These are phyloP conservation scores for Sphaeridia pumilis DNA, from an alignment of 2,888 invertebrate species.

Conservation along the genomic window DNA sequence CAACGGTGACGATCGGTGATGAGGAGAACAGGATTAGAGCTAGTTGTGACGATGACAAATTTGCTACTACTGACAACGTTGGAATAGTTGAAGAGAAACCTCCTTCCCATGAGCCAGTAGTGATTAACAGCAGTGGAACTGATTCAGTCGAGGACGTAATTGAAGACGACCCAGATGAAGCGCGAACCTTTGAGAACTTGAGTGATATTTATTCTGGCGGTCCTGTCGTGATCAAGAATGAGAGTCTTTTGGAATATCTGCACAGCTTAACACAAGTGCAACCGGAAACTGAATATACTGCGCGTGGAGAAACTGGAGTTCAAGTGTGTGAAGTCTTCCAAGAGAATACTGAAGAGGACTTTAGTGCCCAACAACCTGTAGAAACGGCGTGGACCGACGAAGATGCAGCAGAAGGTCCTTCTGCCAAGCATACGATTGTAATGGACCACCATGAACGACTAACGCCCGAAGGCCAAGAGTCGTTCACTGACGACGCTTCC, in stretches of 20 bases:
- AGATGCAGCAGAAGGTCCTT: background rate
- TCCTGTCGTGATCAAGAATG: background rate
- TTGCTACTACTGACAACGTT: background rate
- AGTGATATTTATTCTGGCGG: background rate
- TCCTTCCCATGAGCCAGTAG: background rate
- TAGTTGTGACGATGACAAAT: background rate
- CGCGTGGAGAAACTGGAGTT: background rate
- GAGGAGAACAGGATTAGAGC: no score
- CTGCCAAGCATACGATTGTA: background rate
- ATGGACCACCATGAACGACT: conserved; percentile 13
- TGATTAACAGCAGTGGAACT: background rate
- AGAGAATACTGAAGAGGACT: background rate
- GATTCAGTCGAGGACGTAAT: background rate
- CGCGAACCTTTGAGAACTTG: background rate
- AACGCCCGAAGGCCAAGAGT: conserved; percentile 15
- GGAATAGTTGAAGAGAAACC: background rate
- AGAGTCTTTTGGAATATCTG: background rate
- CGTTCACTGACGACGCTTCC: conserved; percentile 11
- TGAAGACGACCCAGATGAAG: background rate
- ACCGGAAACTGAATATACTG: background rate
- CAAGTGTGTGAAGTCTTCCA: background rate
- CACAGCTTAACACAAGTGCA: background rate
- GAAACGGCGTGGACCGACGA: no score
- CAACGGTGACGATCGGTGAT: no score
- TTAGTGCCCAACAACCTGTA: background rate